Conservation (phyloP, 2,888 invertebrate genomes). For the Morpho achilles region DNA sequence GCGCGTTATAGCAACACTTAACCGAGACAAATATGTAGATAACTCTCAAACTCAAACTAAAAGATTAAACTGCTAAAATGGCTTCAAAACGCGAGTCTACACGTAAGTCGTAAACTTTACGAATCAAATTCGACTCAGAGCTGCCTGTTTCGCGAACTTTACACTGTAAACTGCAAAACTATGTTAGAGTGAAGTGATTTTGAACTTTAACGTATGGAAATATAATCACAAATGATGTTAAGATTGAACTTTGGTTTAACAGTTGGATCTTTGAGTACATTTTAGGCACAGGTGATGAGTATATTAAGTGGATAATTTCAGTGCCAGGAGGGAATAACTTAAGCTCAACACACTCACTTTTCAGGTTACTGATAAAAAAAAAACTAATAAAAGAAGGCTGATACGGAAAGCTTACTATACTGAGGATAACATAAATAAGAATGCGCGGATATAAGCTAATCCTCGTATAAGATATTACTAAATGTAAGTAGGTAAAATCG, state of each 20-base stretch:
- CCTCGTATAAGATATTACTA: too few species aligned
- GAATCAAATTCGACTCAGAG: constrained; percentile 33
- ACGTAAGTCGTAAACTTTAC: constrained; percentile 31
- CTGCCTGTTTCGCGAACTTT: constrained; percentile 29
- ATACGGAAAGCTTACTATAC: too few species aligned
- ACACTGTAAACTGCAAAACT: constrained; percentile 28
- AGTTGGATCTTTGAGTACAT: constrained; percentile 20
- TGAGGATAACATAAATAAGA: too few species aligned
- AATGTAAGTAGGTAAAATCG: too few species aligned
- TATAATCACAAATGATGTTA: constrained; percentile 17
- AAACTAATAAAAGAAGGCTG: too few species aligned
- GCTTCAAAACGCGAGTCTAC: constrained; percentile 23
- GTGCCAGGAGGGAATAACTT: too few species aligned
- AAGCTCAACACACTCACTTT: too few species aligned
- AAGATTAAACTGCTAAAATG: constrained; percentile 16
- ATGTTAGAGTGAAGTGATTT: constrained; percentile 22
- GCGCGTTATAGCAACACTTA: constrained; percentile 1
- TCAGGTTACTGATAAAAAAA: too few species aligned
- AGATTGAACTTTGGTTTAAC: constrained; percentile 16
- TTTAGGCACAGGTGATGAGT: constrained; percentile 18
- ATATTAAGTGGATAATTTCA: constrained; percentile 15
- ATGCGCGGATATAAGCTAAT: too few species aligned
- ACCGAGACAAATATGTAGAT: constrained; percentile 6
- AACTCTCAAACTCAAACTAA: constrained; percentile 14
- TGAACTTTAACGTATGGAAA: constrained; percentile 22